Conservation (phyloP, 2,888 invertebrate genomes). For the Euphydryas editha region DNA sequence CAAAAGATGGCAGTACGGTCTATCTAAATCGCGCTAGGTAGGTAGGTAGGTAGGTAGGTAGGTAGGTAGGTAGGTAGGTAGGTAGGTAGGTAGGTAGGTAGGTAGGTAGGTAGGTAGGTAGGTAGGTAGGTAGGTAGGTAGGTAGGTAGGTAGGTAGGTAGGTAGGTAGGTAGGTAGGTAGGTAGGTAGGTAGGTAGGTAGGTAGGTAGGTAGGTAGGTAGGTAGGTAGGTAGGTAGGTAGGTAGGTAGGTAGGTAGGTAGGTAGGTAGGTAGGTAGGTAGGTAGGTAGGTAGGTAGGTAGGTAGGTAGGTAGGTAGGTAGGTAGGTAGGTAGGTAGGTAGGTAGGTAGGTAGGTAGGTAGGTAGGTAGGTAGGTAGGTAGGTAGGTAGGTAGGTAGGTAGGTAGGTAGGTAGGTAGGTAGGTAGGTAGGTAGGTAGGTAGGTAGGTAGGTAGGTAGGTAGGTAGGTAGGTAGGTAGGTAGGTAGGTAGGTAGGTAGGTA, state of each 20-base stretch:
- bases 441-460: too few relatives aligned
- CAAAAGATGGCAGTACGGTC: too few relatives aligned
- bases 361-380: too few relatives aligned
- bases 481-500: too few relatives aligned
- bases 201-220: conserved; percentile 1
- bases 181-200: conserved; percentile 1
- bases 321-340: too few relatives aligned
- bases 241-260: conserved; percentile 1
- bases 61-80: conserved; percentile 1
- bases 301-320: conserved; percentile 18
- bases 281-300: not conserved
- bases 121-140: conserved; percentile 1
- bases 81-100: conserved; percentile 1
- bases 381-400: too few relatives aligned
- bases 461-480: too few relatives aligned
- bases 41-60: conserved; percentile 1
- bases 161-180: conserved; percentile 1
- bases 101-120: conserved; percentile 1
- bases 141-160: conserved; percentile 1
- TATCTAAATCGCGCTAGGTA: not conserved
- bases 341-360: too few relatives aligned
- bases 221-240: conserved; percentile 1
- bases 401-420: too few relatives aligned
- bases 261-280: not conserved
- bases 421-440: too few relatives aligned